Conservation (phyloP, 1,140 invertebrate species). For the Drosophila lacertosa region DNA sequence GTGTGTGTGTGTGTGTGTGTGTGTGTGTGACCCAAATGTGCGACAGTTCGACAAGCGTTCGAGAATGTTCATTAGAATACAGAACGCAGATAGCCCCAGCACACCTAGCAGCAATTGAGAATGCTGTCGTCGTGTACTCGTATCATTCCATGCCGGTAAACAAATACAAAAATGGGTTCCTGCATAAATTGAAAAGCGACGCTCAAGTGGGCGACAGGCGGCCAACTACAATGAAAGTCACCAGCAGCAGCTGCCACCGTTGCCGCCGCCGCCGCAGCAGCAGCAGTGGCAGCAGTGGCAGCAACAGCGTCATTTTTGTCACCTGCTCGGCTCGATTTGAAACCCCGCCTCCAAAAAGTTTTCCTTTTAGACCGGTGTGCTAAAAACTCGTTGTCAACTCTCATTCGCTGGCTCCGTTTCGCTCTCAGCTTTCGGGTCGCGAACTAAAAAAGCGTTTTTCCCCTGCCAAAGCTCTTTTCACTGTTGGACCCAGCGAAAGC, state of each 20-base stretch:
- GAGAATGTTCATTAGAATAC: constrained; percentile 71
- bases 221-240: constrained; percentile 53
- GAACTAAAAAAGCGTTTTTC: too few relatives aligned
- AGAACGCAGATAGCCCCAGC: neutral
- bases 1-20: too few relatives aligned
- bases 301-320: constrained; percentile 68
- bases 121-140: constrained; percentile 39
- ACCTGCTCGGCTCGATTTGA: constrained; percentile 42
- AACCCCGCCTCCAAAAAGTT: constrained; percentile 2
- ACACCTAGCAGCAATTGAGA: constrained; percentile 28
- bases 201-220: constrained; percentile 27
- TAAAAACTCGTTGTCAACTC: constrained; percentile 22
- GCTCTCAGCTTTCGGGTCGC: constrained; percentile 10
- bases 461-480: constrained; percentile 64
- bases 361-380: constrained; percentile 25
- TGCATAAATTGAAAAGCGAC: constrained; percentile 39
- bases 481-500: constrained; percentile 55
- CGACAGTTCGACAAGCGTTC: constrained; percentile 59
- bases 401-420: constrained; percentile 19
- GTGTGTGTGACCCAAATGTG: constrained; percentile 75
- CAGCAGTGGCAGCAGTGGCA: constrained; percentile 34
- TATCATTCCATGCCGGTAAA: constrained; percentile 72
- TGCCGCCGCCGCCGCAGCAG: constrained; percentile 11
- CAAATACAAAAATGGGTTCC: constrained; percentile 63
- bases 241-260: constrained; percentile 28